phyloP scores from a whole-genome alignment of 1,140 invertebrate genomes.

The Venustaconcha ellipsiformis region DNA sequence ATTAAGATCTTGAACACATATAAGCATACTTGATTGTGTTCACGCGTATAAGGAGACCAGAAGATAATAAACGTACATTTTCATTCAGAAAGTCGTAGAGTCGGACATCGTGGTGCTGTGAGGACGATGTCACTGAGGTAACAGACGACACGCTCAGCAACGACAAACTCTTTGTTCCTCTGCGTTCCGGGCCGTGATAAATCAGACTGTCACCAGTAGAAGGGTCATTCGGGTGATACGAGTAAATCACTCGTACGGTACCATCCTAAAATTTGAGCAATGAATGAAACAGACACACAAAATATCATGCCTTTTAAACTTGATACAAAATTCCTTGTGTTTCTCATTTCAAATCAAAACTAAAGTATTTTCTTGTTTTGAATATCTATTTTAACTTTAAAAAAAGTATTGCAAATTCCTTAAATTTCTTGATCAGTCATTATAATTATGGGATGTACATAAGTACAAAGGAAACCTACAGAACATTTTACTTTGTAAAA shows the following conservation, averaged over 20 bases:
- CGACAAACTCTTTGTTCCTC: conserved; percentile 19
- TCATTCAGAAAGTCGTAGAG: conserved; percentile 25
- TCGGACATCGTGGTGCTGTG: conserved; percentile 2
- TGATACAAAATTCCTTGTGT: neutral
- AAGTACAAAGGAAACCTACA: too few species aligned
- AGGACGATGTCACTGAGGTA: neutral
- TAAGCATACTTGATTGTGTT: too few species aligned
- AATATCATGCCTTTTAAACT: neutral
- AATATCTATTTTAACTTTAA: neutral
- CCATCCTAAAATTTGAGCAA: conserved; percentile 11
- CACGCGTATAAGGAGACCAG: too few species aligned
- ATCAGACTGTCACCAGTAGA: neutral
- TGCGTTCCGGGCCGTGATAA: conserved; percentile 14
- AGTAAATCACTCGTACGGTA: conserved; percentile 19
- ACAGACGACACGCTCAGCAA: conserved; percentile 1
- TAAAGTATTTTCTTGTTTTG: neutral
- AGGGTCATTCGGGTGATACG: conserved; percentile 26
- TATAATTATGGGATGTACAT: too few species aligned
- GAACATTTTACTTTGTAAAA: neutral
- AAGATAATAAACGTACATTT: conserved; percentile 7
- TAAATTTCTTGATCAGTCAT: too few species aligned
- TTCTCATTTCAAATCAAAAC: neutral
- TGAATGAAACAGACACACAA: too few species aligned
- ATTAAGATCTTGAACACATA: too few species aligned
- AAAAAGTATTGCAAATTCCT: too few species aligned